These are phyloP conservation scores for Blastomussa wellsi DNA, from an alignment of 92 coral and sea anemone genomes.

Conservation along the genomic window DNA sequence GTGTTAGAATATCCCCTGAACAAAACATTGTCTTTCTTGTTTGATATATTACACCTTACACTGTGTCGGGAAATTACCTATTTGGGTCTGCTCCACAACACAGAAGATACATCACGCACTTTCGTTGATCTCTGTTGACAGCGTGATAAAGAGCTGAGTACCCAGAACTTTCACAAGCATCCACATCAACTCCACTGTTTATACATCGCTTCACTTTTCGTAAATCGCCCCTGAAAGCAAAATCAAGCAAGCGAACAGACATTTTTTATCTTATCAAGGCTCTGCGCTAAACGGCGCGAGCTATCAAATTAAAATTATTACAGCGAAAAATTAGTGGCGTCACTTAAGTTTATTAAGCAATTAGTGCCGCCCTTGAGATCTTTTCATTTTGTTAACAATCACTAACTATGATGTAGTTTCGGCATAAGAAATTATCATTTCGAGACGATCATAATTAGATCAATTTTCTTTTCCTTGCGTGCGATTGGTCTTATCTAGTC, in stretches of 20 bases:
- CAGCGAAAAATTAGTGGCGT: neutral
- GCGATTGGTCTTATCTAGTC: too few species aligned
- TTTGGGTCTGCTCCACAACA: conserved; percentile 87
- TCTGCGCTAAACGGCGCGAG: neutral
- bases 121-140: conserved; percentile 50
- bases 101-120: conserved; percentile 63
- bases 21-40: too few species aligned
- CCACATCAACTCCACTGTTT: conserved; percentile 72
- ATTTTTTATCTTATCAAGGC: conserved; percentile 1
- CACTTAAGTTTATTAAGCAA: neutral
- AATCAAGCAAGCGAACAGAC: conserved; percentile 78
- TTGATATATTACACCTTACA: too few species aligned
- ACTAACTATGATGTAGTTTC: neutral
- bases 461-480: too few species aligned
- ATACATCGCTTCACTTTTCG: conserved; percentile 53
- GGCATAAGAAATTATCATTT: too few species aligned
- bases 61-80: conserved; percentile 53
- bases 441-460: too few species aligned
- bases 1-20: too few species aligned
- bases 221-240: conserved; percentile 69
- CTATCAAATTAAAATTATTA: neutral
- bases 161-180: conserved; percentile 67
- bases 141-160: conserved; percentile 85
- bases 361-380: neutral
- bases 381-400: too few species aligned